Percentiles rank a stretch among this genome's conserved stretches.
phyloP scores from a whole-genome alignment of 2,888 invertebrate species.

The Monochamus alternatus region DNA sequence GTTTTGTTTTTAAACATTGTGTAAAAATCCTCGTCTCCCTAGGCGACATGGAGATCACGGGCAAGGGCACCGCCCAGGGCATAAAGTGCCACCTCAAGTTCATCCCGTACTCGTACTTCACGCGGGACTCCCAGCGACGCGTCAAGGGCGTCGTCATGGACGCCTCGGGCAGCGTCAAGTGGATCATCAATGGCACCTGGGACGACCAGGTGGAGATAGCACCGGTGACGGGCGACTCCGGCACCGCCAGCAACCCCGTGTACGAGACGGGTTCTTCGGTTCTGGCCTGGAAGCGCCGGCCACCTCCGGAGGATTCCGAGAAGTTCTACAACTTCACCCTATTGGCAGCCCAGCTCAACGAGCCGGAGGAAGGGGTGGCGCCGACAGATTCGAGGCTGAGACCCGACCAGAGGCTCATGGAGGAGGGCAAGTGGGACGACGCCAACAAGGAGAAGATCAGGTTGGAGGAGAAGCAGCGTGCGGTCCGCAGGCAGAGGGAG shows the following conservation, averaged over 20 bases:
- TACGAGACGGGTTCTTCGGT: slow-evolving; percentile 93
- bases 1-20: too few species aligned
- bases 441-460: slow-evolving; percentile 89
- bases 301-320: slow-evolving; percentile 80
- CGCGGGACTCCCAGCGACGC: slow-evolving; percentile 93
- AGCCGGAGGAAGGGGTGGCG: slow-evolving; percentile 90
- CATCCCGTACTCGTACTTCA: slow-evolving; percentile 98
- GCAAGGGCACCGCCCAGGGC: slow-evolving; percentile 86
- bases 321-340: slow-evolving; percentile 95
- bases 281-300: slow-evolving; percentile 89
- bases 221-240: slow-evolving; percentile 82
- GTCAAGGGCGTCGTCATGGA: slow-evolving; percentile 88
- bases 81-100: slow-evolving; percentile 98
- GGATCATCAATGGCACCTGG: slow-evolving; percentile 92
- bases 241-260: slow-evolving; percentile 84
- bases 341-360: slow-evolving; percentile 97
- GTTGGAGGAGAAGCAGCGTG: slow-evolving; percentile 96
- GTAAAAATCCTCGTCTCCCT: slow-evolving; percentile 1
- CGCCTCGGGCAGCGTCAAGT: slow-evolving; percentile 80
- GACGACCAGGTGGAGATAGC: slow-evolving; percentile 96
- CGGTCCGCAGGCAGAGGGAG: slow-evolving; percentile 84
- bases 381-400: slow-evolving; percentile 92
- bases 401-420: slow-evolving; percentile 99
- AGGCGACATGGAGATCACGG: slow-evolving; percentile 96
- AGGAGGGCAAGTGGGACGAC: slow-evolving; percentile 92